Evolutionary conservation across 2,797 vertebrate species (phyloP), one percentile per base, ranked within the genome.

Genomic region (Gouania willdenowi): DNA sequence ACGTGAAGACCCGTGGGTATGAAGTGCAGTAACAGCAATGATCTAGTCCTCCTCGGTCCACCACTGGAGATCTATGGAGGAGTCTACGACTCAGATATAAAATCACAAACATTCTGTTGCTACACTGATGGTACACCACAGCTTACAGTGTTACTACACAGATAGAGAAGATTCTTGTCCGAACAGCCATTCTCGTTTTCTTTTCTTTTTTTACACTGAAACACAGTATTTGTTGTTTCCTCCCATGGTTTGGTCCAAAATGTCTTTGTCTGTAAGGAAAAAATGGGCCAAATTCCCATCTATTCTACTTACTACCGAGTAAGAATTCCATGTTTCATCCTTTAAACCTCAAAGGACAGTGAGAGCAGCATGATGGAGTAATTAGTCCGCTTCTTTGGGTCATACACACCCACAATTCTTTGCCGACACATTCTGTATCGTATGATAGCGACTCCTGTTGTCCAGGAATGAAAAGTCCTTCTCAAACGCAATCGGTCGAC

Each of bases 331-430:
- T 3, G 30, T 33, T 42, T 48, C 54, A 44, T 62, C 47, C n/a
- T 34, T 60, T 55, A 21, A 53, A 50, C 42, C n/a, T 36, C 31
- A 35, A n/a, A 25, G 26, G 60, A 48, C 45, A 30, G 60, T 34
- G 53, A 58, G 46, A 77, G 78, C 73, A 77, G 73, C 75, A 52
- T 58, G 39, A 61, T 22, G 32, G 57, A 33, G 31, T 13, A 34
- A 29, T 1, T 5, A 23, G 69, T 66, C 16, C 8, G 5, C 19
- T 5, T 32, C 39, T 37, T 19, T 25, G 90, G 91, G 88, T 88
- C 87, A 98, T 79, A 98, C 92, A 3, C 96, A 99, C 52, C 92
- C 91, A 0, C 96, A 99, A 45, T 90, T 87, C 75, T 91, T 92
- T 15, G 96, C 96, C 0, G 94, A 96, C 38, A 98, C 89, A 25